Conservation (phyloP, 2,113 vertebrate species). For the Neogobius melanostomus region DNA sequence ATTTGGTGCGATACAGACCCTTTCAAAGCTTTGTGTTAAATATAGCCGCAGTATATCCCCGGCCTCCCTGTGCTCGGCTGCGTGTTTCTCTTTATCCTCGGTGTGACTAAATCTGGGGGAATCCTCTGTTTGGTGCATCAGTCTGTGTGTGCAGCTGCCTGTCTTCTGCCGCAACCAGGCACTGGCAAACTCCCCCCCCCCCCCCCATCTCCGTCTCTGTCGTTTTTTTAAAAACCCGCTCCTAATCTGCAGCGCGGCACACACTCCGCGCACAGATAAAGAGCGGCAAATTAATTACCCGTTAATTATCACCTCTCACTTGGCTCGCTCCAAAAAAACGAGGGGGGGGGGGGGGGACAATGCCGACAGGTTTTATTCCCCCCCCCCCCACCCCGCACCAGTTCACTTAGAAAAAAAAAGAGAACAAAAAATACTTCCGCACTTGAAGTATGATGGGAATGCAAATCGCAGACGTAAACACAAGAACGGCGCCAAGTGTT, state of each 20-base stretch:
- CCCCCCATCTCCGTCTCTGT: background rate
- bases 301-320: conserved; percentile 74
- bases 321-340: conserved; percentile 51
- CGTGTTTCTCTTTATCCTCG: background rate
- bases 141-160: conserved; percentile 57
- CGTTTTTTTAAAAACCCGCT: conserved; percentile 65
- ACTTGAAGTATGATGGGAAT: conserved; percentile 63
- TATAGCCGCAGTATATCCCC: background rate
- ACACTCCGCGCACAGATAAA: conserved; percentile 69
- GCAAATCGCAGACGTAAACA: conserved; percentile 66
- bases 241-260: conserved; percentile 69
- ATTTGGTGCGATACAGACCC: too few relatives aligned
- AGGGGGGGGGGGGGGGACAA: conserved; percentile 34
- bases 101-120: conserved; percentile 37
- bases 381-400: too few relatives aligned
- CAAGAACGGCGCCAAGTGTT: conserved; percentile 46
- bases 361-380: conserved; percentile 36
- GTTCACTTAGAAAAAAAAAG: too few relatives aligned
- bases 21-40: too few relatives aligned
- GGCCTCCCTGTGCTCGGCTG: background rate
- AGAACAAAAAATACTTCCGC: conserved; percentile 47
- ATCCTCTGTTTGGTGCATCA: conserved; percentile 45
- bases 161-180: conserved; percentile 66
- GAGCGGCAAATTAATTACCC: conserved; percentile 75
- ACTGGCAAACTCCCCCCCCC: background rate